Conservation (phyloP, 2,888 invertebrate species). For the Meghimatium bilineatum region DNA sequence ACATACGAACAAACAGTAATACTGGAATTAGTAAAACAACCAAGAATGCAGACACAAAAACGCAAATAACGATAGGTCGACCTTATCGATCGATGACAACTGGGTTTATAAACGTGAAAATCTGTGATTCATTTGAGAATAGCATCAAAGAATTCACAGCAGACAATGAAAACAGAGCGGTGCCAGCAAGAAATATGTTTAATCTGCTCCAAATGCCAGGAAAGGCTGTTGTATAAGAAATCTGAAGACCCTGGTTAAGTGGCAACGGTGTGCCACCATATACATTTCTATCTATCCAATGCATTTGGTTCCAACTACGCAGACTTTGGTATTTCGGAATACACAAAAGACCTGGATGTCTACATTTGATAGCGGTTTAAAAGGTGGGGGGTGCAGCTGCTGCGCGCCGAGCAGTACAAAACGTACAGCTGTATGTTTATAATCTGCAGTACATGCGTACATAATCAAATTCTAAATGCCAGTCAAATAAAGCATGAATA, state of each 20-base stretch:
- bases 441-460: neutral
- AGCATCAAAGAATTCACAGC: constrained; percentile 1
- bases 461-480: neutral
- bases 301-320: constrained; percentile 10
- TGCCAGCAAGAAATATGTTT: neutral
- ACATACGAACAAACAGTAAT: neutral
- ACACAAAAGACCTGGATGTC: neutral
- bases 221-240: neutral
- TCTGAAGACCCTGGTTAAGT: neutral
- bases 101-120: neutral
- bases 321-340: constrained; percentile 11
- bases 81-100: neutral
- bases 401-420: neutral
- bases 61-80: neutral
- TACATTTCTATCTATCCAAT: neutral
- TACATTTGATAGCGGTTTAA: neutral
- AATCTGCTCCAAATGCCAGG: constrained; percentile 11
- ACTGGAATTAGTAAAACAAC: neutral
- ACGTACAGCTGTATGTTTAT: neutral
- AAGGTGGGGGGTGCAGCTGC: neutral
- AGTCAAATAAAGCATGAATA: neutral
- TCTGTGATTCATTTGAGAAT: neutral
- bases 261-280: neutral
- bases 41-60: neutral
- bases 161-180: neutral